Conservation (phyloP, 2,797 vertebrate genomes). For the Uromys caudimaculatus region DNA sequence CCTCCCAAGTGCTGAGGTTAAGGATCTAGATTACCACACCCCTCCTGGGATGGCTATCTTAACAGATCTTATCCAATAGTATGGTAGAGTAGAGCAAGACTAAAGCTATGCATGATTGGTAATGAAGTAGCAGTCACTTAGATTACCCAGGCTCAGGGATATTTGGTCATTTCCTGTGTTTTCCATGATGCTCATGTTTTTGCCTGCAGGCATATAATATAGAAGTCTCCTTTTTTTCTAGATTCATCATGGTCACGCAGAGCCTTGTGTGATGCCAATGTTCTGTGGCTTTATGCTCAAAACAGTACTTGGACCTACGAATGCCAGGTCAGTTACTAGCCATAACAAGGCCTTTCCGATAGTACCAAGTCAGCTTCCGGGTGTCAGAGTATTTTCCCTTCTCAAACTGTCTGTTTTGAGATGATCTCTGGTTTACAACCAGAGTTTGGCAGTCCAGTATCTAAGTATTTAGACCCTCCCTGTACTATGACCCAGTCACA, state of each 20-base stretch:
- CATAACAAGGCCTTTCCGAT: slow-evolving; percentile 9
- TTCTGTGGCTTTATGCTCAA: slow-evolving; percentile 32
- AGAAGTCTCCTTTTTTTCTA: slow-evolving; percentile 31
- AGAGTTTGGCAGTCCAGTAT: slow-evolving; percentile 67
- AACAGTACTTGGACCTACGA: slow-evolving; percentile 30
- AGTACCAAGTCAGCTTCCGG: slow-evolving; percentile 37
- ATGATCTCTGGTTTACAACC: slow-evolving; percentile 68
- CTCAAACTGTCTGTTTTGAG: slow-evolving; percentile 68
- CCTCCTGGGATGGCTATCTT: neutral
- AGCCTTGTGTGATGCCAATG: slow-evolving; percentile 13
- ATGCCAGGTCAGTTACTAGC: neutral
- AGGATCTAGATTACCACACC: neutral
- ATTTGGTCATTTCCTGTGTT: slow-evolving; percentile 61
- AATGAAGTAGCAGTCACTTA: slow-evolving; percentile 18
- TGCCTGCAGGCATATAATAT: slow-evolving; percentile 57
- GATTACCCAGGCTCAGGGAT: neutral
- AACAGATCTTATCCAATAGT: slow-evolving; percentile 6
- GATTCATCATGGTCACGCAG: slow-evolving; percentile 17
- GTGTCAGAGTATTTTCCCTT: slow-evolving; percentile 34
- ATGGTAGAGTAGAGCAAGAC: neutral
- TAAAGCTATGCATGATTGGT: neutral
- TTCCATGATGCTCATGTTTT: slow-evolving; percentile 55
- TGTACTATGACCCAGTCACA: slow-evolving; percentile 84
- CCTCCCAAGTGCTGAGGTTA: neutral
- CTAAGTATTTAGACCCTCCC: slow-evolving; percentile 81